Evolutionary conservation across 2,888 invertebrate genomes (phyloP), one percentile per base, ranked within the genome.

Genomic region (Hipparchia sbordonii): DNA sequence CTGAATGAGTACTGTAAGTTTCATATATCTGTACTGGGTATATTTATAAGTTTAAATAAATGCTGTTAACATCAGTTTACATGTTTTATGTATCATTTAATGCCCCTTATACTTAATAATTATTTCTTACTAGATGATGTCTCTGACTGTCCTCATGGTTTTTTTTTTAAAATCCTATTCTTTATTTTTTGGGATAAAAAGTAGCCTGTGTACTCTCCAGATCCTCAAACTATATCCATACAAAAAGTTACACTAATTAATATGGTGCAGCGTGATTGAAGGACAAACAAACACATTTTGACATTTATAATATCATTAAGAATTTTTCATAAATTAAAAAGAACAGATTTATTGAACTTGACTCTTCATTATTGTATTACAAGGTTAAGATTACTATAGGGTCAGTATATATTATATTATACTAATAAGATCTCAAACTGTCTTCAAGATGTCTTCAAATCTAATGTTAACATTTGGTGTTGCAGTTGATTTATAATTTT

Each of bases 1-100:
- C 60, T 74, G 74, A 72, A 59, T 60, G 23, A 68, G 8, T 46
- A 23, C 7, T 39, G 2, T 23, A 23, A 23, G 6, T 48, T 6
- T 0, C 23, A 23, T 56, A 56, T 13, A 23, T 57, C 23, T 13
- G 57, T 13, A 57, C 8, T 9, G 57, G 13, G 8, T 13, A 2
- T 56, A 6, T 13, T 23, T 57, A 3, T 39, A 39, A 39, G 39
- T 39, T 39, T 39, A 39, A 39, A 39, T 39, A 39, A 39, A 39
- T 39, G 7, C 48, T 48, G 8, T 57, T 57, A 13, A 7, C 13
- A 57, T 57, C 8, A 57, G 13, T 57, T 7, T 57, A 8, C 7
- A 56, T 23, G 57, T 57, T 57, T 57, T 57, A 57, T 39, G 39
- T 39, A 39, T 23, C 57, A 57, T 57, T 56, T 56, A 23, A 13